Base-by-base conservation (phyloP, 2,797 vertebrate genomes). In the Mycteria americana region DNA sequence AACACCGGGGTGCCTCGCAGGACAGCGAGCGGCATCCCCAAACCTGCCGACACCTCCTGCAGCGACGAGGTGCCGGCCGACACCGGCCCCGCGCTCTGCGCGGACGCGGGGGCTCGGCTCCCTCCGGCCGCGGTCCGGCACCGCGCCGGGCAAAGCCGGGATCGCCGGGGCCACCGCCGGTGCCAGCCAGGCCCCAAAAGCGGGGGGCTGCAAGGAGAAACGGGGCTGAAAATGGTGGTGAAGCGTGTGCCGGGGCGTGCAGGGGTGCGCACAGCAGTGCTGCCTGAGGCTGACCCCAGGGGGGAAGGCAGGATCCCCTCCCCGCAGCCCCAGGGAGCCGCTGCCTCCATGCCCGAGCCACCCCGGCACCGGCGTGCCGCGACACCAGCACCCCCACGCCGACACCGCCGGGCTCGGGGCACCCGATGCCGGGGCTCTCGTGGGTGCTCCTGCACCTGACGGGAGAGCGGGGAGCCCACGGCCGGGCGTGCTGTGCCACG, bases 51-150 rank as follows among this genome's bases (percentile, higher is more conserved):
- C 51, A 15, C 37, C 37, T 33, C 69, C 51, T 3, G 2, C 22
- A 7, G 35, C 0, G 11, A 33, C 3, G 3, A 18, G 50, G 23
- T 4, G 8, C 35, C 7, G 35, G 48, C 35, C 1, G 33, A 41
- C 9, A 4, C 68, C 68, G 7, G 37, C 50, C 37, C 68, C 50
- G 13, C 3, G 30, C 69, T 33, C 68, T 3, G 21, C 48, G 7
- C 10, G 1, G n/a, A 4, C 25, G 3, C 5, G 4, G n/a, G 67
- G n/a, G 13, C 65, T 69, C 28, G 3, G 68, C 10, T 31, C 48
- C 68, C 48, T 37, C 48, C 8, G 4, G 48, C 19, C 15, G 6
- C 48, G 6, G 8, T n/a, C 33, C 45, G 18, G 45, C 65, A 48
- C 65, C 18, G 4, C 24, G 13, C 45, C 24, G 33, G 41, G 57